These are phyloP conservation scores for Lomographa bimaculata DNA, from an alignment of 2,888 invertebrate genomes.

Conservation along the genomic window DNA sequence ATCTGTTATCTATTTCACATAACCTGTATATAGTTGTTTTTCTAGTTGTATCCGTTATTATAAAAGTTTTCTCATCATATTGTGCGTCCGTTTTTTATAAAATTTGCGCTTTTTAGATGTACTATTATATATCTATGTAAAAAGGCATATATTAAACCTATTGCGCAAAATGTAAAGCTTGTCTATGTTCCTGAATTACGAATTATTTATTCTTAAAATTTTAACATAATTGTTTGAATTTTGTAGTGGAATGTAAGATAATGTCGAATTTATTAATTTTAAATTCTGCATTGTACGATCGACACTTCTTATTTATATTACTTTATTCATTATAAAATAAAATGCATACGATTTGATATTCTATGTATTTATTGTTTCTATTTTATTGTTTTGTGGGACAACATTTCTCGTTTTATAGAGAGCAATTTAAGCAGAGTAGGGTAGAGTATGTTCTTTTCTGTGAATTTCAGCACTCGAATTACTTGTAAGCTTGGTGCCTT, in stretches of 20 bases:
- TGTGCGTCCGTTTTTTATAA: conserved; percentile 23
- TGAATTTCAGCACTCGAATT: no score
- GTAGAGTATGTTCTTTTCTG: no score
- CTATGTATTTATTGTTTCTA: conserved; percentile 13
- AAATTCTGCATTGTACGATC: conserved; percentile 16
- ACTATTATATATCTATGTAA: conserved; percentile 6
- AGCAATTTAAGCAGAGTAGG: no score
- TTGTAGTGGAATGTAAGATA: conserved; percentile 17
- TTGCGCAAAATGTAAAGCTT: conserved; percentile 1
- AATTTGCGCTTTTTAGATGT: conserved; percentile 21
- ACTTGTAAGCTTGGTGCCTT: no score
- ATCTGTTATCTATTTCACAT: conserved; percentile 29
- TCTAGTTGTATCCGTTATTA: conserved; percentile 11
- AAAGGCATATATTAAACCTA: conserved; percentile 2
- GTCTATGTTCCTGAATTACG: neutral
- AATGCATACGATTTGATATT: conserved; percentile 16
- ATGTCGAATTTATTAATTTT: conserved; percentile 27
- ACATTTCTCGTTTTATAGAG: no score
- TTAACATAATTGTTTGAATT: conserved; percentile 18
- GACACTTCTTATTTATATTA: conserved; percentile 17
- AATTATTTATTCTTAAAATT: conserved; percentile 7
- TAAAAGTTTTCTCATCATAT: conserved; percentile 19
- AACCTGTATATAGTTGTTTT: conserved; percentile 21
- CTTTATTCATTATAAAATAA: conserved; percentile 23
- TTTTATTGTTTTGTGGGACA: no score